A percentile compares a stretch with the other conserved stretches of the same genome.
Evolutionary conservation across 2,113 vertebrate genomes (phyloP).

Genomic region (Seriola rivoliana): DNA sequence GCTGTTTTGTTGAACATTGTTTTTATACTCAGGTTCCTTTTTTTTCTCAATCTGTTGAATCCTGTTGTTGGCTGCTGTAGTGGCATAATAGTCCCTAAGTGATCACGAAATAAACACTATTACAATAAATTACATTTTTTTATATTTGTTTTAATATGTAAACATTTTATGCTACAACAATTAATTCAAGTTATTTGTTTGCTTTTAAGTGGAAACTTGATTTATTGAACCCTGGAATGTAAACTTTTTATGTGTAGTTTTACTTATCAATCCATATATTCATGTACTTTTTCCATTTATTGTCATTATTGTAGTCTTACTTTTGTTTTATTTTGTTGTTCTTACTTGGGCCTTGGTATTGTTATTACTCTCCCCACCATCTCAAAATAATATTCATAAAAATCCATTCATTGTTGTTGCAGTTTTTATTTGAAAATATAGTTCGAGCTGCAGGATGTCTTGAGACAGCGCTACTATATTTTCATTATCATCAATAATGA

Average conservation of each 20-base stretch:
- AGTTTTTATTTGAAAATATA: not conserved
- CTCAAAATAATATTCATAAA: too few species aligned
- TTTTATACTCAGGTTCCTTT: not conserved
- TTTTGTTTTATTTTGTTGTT: too few species aligned
- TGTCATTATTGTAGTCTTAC: not conserved
- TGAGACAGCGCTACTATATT: not conserved
- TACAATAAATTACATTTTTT: not conserved
- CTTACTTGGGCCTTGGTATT: too few species aligned
- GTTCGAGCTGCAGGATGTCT: not conserved
- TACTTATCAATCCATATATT: not conserved
- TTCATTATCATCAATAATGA: slow-evolving; percentile 3
- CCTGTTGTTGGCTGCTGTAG: not conserved
- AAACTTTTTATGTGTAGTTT: not conserved
- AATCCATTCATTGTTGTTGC: not conserved
- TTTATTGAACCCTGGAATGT: not conserved
- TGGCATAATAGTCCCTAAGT: not conserved
- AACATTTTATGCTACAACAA: not conserved
- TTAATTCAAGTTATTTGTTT: not conserved
- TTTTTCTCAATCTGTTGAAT: not conserved
- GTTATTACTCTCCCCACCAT: too few species aligned
- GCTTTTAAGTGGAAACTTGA: not conserved
- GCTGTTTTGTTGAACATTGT: not conserved
- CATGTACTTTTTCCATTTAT: not conserved
- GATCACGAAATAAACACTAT: not conserved
- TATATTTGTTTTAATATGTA: too few species aligned